Evolutionary conservation across 2,797 vertebrate genomes (phyloP).

Genomic region (Pygocentrus nattereri): DNA sequence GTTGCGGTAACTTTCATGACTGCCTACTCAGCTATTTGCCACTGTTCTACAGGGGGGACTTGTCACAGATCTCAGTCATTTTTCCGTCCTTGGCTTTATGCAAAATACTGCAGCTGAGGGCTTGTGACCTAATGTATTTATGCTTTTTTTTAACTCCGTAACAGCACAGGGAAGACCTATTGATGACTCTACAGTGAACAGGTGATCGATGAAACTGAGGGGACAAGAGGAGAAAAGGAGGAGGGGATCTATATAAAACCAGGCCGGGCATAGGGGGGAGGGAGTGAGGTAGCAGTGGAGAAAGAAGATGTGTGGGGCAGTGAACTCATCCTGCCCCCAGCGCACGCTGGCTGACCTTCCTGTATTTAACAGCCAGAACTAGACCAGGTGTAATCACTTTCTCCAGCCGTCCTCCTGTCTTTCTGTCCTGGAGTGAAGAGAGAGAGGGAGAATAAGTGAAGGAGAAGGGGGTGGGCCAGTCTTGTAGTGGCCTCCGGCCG

Average conservation of each 20-base stretch:
- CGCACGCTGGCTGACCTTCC: conserved; percentile 79
- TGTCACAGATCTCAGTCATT: too few species aligned
- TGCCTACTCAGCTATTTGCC: too few species aligned
- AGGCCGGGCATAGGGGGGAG: conserved; percentile 8
- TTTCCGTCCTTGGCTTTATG: neutral
- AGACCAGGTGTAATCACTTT: conserved; percentile 83
- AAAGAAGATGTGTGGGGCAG: conserved; percentile 65
- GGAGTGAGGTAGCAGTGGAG: conserved; percentile 6
- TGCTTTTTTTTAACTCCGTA: neutral
- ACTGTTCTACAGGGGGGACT: too few species aligned
- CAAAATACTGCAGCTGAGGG: neutral
- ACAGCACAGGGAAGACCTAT: neutral
- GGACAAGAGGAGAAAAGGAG: neutral
- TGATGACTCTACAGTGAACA: neutral
- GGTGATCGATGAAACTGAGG: neutral
- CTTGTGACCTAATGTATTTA: neutral
- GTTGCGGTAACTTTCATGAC: too few species aligned
- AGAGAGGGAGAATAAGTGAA: conserved; percentile 55
- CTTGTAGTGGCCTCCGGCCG: conserved; percentile 65
- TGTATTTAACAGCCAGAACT: conserved; percentile 78
- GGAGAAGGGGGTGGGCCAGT: conserved; percentile 54
- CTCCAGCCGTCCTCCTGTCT: conserved; percentile 72
- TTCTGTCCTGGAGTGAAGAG: conserved; percentile 64
- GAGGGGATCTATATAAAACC: neutral
- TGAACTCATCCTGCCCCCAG: conserved; percentile 80